phyloP scores from a whole-genome alignment of 2,797 vertebrate species.

The Sarcophilus harrisii region DNA sequence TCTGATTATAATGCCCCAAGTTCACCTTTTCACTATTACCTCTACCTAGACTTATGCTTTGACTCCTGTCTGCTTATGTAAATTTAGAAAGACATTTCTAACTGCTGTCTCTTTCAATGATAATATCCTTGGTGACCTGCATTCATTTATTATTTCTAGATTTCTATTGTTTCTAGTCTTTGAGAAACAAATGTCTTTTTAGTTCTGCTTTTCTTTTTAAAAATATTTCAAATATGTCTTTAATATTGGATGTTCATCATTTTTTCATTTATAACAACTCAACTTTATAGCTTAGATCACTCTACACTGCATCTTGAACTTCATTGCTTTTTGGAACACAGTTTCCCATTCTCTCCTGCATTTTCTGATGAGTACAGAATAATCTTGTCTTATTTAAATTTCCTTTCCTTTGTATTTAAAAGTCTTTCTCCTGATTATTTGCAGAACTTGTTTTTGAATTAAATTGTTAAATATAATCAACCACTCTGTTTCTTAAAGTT shows the following conservation, averaged over 20 bases:
- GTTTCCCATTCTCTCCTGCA: background rate
- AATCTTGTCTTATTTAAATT: background rate
- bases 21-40: background rate
- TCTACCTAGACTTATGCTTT: background rate
- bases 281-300: background rate
- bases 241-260: background rate
- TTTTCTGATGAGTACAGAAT: background rate
- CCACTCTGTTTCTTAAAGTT: background rate
- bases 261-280: background rate
- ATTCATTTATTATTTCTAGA: background rate
- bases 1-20: background rate
- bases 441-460: background rate
- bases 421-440: background rate
- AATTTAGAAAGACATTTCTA: background rate
- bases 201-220: background rate
- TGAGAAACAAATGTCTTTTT: background rate
- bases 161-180: background rate
- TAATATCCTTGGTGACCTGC: background rate
- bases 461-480: background rate
- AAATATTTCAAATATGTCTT: background rate
- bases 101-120: background rate
- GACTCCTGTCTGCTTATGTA: background rate
- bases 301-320: background rate
- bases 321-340: background rate
- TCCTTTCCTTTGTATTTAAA: background rate